These are phyloP conservation scores for Dicentrarchus labrax DNA, from an alignment of 2,113 vertebrate species.

Conservation along the genomic window DNA sequence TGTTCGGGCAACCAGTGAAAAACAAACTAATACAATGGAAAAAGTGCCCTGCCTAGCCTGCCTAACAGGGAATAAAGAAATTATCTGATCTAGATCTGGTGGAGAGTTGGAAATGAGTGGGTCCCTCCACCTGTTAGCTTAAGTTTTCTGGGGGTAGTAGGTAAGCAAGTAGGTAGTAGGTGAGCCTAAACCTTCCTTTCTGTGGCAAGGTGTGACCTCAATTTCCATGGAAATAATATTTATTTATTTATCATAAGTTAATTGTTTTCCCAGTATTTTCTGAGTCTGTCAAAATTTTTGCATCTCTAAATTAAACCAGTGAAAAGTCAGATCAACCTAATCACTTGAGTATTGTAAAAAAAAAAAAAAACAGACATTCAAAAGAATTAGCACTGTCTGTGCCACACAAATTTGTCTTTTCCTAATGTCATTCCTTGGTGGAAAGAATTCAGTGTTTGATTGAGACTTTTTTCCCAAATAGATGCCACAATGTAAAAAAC, in stretches of 20 bases:
- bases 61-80: background rate
- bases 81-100: conserved; percentile 1
- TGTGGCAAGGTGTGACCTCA: background rate
- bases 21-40: conserved; percentile 19
- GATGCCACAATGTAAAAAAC: conserved; percentile 11
- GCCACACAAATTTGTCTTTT: background rate
- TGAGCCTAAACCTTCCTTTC: background rate
- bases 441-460: conserved; percentile 10
- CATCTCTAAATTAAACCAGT: background rate
- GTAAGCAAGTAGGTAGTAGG: background rate
- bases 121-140: background rate
- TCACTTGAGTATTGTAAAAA: background rate
- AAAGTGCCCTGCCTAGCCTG: background rate
- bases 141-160: background rate
- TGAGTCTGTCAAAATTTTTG: background rate
- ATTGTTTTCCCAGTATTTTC: background rate
- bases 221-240: background rate
- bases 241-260: no score
- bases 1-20: conserved; percentile 15
- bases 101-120: background rate
- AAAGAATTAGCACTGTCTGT: no score
- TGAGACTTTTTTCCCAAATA: background rate
- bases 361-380: background rate
- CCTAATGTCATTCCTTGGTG: background rate
- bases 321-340: background rate